These are phyloP conservation scores for Entelurus aequoreus DNA, from an alignment of 2,113 vertebrate genomes.

Conservation along the genomic window DNA sequence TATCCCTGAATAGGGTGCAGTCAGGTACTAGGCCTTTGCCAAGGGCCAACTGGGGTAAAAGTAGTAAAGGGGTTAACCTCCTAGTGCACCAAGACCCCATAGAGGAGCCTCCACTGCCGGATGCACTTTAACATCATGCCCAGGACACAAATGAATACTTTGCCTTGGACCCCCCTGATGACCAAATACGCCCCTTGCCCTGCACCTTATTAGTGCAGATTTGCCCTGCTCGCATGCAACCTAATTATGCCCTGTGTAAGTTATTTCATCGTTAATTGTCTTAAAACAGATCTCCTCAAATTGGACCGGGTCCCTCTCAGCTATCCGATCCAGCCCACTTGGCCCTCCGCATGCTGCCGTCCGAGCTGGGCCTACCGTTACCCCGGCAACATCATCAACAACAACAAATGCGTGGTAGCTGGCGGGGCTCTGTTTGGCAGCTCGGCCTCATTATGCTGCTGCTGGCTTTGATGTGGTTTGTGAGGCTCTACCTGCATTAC, in stretches of 20 bases:
- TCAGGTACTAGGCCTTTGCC: too few species aligned
- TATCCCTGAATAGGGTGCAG: too few species aligned
- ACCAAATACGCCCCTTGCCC: too few species aligned
- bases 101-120: too few species aligned
- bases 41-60: too few species aligned
- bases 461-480: constrained; percentile 82
- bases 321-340: constrained; percentile 65
- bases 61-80: too few species aligned
- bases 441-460: constrained; percentile 76
- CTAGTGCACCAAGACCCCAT: too few species aligned
- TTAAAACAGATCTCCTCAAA: constrained; percentile 34
- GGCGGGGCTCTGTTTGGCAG: constrained; percentile 58
- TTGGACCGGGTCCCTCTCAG: constrained; percentile 16
- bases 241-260: neutral
- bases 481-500: constrained; percentile 90
- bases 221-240: too few species aligned
- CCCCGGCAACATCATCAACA: constrained; percentile 44
- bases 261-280: neutral
- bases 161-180: too few species aligned
- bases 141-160: too few species aligned
- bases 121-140: too few species aligned
- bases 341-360: constrained; percentile 58
- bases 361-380: constrained; percentile 72
- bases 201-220: too few species aligned
- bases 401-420: constrained; percentile 42